Percentiles rank a stretch among this genome's conserved stretches.
Evolutionary conservation across 2,113 vertebrate genomes (phyloP).

Genomic region (Catharus fuscescens): DNA sequence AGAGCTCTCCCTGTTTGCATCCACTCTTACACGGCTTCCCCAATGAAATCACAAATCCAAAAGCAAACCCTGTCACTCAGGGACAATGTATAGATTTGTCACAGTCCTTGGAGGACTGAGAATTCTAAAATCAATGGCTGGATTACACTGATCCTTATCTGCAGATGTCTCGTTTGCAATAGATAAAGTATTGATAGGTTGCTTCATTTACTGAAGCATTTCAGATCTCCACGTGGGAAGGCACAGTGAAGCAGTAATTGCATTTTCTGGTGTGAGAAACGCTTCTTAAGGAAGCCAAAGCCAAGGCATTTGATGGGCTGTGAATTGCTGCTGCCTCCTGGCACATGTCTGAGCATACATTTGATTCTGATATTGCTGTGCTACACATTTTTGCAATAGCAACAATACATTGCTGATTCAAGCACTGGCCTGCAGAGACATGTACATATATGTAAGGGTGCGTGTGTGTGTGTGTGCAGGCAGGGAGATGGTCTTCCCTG

Average conservation of each 20-base stretch:
- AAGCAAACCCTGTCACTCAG: slow-evolving; percentile 18
- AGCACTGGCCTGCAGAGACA: background rate
- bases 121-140: slow-evolving; percentile 59
- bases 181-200: slow-evolving; percentile 58
- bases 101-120: slow-evolving; percentile 42
- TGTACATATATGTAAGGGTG: no score
- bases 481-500: background rate
- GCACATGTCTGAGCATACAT: background rate
- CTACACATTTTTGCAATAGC: background rate
- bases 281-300: background rate
- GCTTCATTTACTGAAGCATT: slow-evolving; percentile 30
- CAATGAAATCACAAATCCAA: slow-evolving; percentile 16
- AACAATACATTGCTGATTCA: background rate
- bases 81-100: slow-evolving; percentile 30
- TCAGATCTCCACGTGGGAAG: background rate
- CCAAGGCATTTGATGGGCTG: background rate
- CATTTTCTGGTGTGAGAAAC: background rate
- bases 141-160: slow-evolving; percentile 40
- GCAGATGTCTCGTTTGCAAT: slow-evolving; percentile 23
- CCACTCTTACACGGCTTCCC: background rate
- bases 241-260: background rate
- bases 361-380: background rate
- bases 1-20: background rate
- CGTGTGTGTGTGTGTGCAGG: background rate
- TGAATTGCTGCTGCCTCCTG: background rate